Percentiles rank a stretch among this genome's conserved stretches.
These are phyloP conservation scores for Pseudobourletiella spinata DNA, from an alignment of 1,140 invertebrate genomes.

Conservation along the genomic window DNA sequence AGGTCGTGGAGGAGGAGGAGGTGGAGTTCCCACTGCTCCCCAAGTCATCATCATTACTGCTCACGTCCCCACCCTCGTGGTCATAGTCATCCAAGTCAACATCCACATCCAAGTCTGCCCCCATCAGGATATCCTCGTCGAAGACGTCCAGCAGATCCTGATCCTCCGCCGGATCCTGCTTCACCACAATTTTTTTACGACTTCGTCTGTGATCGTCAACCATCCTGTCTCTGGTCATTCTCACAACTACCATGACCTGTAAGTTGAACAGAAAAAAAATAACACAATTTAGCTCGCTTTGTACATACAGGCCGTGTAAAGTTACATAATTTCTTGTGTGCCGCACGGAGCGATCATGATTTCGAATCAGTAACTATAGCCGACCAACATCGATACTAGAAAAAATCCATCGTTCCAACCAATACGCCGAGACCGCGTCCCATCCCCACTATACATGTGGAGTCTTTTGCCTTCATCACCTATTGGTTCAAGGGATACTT, in stretches of 20 bases:
- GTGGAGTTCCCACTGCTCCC: conserved; percentile 29
- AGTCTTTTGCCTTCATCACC: no score
- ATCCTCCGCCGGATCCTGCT: conserved; percentile 17
- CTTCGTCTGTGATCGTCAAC: conserved; percentile 24
- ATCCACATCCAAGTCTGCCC: conserved; percentile 24
- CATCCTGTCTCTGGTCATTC: conserved; percentile 31
- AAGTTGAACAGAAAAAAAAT: conserved; percentile 23
- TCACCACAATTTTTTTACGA: conserved; percentile 26
- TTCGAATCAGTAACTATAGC: no score
- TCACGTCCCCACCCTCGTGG: conserved; percentile 21
- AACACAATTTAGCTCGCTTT: no score
- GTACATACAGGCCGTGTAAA: no score
- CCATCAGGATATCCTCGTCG: conserved; percentile 34
- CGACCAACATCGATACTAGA: no score
- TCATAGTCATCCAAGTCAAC: conserved; percentile 25
- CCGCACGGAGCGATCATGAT: no score
- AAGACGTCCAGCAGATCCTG: conserved; percentile 29
- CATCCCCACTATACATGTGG: no score
- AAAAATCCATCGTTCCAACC: no score
- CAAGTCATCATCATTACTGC: conserved; percentile 30
- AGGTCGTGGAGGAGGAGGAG: conserved; percentile 25
- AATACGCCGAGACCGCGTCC: no score
- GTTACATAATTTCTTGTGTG: no score
- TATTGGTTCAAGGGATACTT: no score
- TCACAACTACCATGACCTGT: conserved; percentile 32